A percentile compares a stretch with the other conserved stretches of the same genome.
Conservation (phyloP, 2,888 invertebrate species). For the Drosophila pseudotalamancana region DNA sequence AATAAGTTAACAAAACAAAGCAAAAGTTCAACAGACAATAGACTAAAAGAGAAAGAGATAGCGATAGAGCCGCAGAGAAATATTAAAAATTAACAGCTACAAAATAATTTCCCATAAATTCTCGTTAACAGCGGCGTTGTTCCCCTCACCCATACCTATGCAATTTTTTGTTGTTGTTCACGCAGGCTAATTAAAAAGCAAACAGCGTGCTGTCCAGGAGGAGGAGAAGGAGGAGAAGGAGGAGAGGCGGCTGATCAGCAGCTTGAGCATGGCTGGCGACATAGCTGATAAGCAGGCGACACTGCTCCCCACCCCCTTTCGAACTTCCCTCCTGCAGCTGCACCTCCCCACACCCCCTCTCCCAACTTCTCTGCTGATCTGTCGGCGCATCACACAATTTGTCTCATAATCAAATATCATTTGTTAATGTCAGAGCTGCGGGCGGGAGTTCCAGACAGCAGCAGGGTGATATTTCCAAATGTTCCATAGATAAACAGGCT, state of each 20-base stretch:
- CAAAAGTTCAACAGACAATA: slow-evolving; percentile 45
- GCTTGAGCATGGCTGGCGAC: slow-evolving; percentile 19
- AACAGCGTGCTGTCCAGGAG: slow-evolving; percentile 56
- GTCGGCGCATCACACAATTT: slow-evolving; percentile 74
- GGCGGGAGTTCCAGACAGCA: slow-evolving; percentile 35
- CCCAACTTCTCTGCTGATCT: slow-evolving; percentile 18
- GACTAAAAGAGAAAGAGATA: slow-evolving; percentile 25
- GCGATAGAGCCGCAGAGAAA: slow-evolving; percentile 38
- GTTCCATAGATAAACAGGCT: slow-evolving; percentile 10
- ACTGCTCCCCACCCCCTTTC: not conserved
- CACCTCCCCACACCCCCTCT: not conserved
- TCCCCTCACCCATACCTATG: slow-evolving; percentile 29
- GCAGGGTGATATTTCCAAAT: slow-evolving; percentile 28
- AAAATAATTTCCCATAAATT: slow-evolving; percentile 79
- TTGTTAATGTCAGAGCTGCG: slow-evolving; percentile 72
- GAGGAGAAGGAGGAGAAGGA: too few species aligned
- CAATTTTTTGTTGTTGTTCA: slow-evolving; percentile 61
- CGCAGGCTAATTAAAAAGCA: slow-evolving; percentile 74
- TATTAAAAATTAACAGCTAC: slow-evolving; percentile 77
- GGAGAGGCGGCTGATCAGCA: slow-evolving; percentile 36
- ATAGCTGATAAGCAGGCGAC: slow-evolving; percentile 63
- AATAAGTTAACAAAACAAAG: slow-evolving; percentile 63
- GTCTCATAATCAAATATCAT: slow-evolving; percentile 80
- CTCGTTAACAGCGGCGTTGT: slow-evolving; percentile 69
- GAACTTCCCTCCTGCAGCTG: not conserved